phyloP scores from a whole-genome alignment of 2,888 invertebrate genomes.

The Crossocerus cetratus region DNA sequence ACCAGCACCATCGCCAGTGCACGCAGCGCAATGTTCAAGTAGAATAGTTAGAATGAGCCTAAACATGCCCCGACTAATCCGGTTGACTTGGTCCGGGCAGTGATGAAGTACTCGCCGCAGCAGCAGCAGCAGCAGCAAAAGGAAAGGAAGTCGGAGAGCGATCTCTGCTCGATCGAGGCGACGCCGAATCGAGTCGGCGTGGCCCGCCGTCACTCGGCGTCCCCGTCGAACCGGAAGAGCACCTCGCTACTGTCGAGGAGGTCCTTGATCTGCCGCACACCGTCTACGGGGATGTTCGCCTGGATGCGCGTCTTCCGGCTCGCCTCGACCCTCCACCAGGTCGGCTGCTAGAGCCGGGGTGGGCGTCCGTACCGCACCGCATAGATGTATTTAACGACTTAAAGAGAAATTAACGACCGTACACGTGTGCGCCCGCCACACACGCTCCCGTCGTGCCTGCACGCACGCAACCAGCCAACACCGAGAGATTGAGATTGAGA shows the following conservation, averaged over 20 bases:
- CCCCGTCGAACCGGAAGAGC: conserved; percentile 57
- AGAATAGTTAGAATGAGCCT: too few species aligned
- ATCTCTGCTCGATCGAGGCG: conserved; percentile 66
- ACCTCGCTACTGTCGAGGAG: conserved; percentile 57
- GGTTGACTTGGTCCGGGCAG: conserved; percentile 35
- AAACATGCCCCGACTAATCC: too few species aligned
- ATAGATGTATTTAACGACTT: conserved; percentile 50
- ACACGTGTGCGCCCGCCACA: conserved; percentile 28
- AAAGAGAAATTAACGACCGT: conserved; percentile 22
- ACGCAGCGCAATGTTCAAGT: too few species aligned
- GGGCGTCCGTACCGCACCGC: conserved; percentile 24
- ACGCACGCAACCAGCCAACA: conserved; percentile 12
- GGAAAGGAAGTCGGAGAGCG: conserved; percentile 74
- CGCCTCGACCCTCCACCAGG: conserved; percentile 71
- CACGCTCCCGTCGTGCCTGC: conserved; percentile 19
- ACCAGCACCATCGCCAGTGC: too few species aligned
- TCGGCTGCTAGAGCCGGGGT: conserved; percentile 68
- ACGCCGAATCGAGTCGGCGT: conserved; percentile 62
- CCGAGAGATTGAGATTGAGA: too few species aligned
- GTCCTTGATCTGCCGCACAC: conserved; percentile 59
- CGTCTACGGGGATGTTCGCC: conserved; percentile 72
- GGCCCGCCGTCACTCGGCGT: conserved; percentile 41
- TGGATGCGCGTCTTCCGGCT: conserved; percentile 75
- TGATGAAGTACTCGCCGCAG: conserved; percentile 75
- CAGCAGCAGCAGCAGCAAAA: conserved; percentile 69